Evolutionary conservation across 2,113 vertebrate genomes (phyloP).

Genomic region (Lagopus muta): DNA sequence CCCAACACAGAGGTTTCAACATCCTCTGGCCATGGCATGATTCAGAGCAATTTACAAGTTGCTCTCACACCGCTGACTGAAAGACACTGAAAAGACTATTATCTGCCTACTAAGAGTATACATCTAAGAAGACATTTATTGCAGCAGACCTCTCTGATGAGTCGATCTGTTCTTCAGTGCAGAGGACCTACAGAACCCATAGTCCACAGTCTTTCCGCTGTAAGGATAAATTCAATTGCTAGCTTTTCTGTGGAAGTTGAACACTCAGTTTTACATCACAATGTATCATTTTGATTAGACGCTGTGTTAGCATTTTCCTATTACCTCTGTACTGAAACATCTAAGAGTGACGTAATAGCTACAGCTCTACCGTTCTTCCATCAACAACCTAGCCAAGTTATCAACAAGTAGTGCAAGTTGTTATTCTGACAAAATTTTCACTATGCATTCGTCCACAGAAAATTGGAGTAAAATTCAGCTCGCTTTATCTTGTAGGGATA

Average conservation of each 20-base stretch:
- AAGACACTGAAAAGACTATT: background rate
- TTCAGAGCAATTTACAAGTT: background rate
- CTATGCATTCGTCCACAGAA: background rate
- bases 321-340: background rate
- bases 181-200: background rate
- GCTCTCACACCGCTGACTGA: background rate
- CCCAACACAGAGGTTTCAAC: background rate
- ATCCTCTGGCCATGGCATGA: background rate
- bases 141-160: background rate
- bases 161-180: background rate
- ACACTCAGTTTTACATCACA: background rate
- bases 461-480: background rate
- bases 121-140: background rate
- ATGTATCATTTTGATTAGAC: background rate
- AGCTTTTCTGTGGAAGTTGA: background rate
- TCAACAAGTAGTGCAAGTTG: background rate
- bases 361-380: background rate
- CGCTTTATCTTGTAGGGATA: background rate
- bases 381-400: background rate
- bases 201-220: background rate
- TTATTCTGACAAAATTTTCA: background rate
- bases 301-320: background rate
- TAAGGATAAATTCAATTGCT: background rate
- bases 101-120: background rate
- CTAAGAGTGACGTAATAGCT: background rate